Evolutionary conservation across 2,888 invertebrate species (phyloP), one percentile per base, ranked within the genome.

Genomic region (Pherbina coryleti): DNA sequence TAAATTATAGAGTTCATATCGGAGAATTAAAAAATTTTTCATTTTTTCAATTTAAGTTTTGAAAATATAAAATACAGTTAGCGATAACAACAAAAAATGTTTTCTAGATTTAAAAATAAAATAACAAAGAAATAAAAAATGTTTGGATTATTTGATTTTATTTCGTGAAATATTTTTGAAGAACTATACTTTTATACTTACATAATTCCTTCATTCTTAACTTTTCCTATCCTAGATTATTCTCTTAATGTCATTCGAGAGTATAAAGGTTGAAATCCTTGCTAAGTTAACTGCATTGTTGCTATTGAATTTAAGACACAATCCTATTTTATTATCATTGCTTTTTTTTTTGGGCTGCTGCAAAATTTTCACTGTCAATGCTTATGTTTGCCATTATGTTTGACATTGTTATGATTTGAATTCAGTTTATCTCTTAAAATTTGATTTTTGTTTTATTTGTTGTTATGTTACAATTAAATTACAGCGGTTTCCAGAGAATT

Each of bases 301-400:
- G 5, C 5, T 31, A 31, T 31, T 4, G 31, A 3, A 31, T 31
- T 4, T 31, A 31, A 31, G 5, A 5, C 5, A 31, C 31, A 5
- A 31, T 31, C 31, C 66, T 3, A 34, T 37, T 66, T 28, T 25
- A 25, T 62, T 11, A 22, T 62, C 5, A 5, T 71, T 55, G 28
- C 34, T 34, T n/a, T 34, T 19, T 31, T 3, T 17, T 31, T 28
- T 44, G 3, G 67, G 22, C 28, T 44, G 1, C 67, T 69, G 67
- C 67, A 69, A 51, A 69, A 69, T 69, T 69, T 49, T 22, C 22
- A 49, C 25, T 22, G 49, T 25, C 31, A 22, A 69, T 11, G 49
- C 22, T 69, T 44, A 34, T 37, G 25, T 69, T 69, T 69, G 67
- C 67, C 44, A 49, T 51, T n/a, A n/a, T n/a, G n/a, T n/a, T 49